phyloP scores from a whole-genome alignment of 1,140 invertebrate genomes.

The Heliothis subflexa region DNA sequence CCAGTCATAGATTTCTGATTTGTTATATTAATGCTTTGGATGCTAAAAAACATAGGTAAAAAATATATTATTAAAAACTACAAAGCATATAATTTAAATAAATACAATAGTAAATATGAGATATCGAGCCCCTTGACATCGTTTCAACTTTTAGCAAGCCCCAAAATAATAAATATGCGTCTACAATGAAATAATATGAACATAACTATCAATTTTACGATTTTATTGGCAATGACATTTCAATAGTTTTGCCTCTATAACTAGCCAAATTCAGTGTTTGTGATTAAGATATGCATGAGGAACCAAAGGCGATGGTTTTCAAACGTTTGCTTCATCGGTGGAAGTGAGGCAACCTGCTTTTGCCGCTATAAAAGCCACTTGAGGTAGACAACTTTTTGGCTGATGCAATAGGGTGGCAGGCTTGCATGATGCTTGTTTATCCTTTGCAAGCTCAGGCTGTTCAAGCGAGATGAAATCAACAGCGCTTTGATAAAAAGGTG shows the following conservation, averaged over 20 bases:
- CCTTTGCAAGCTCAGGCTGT: constrained; percentile 49
- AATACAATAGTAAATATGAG: no score
- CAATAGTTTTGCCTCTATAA: constrained; percentile 19
- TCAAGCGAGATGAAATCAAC: constrained; percentile 66
- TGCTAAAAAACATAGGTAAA: no score
- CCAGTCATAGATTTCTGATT: no score
- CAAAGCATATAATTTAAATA: no score
- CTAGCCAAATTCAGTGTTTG: constrained; percentile 9
- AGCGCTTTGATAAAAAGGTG: constrained; percentile 51
- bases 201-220: not conserved
- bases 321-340: constrained; percentile 40
- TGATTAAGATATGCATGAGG: constrained; percentile 19
- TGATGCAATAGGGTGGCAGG: constrained; percentile 77
- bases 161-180: not conserved
- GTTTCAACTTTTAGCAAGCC: not conserved
- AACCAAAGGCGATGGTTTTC: not conserved
- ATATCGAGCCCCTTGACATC: no score
- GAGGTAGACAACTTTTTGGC: constrained; percentile 70
- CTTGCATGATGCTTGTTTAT: constrained; percentile 74
- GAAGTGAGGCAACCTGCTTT: constrained; percentile 55
- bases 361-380: constrained; percentile 62
- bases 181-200: no score
- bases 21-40: no score
- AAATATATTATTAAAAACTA: no score
- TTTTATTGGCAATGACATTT: constrained; percentile 37